These are phyloP conservation scores for Drosophila carrolli DNA, from an alignment of 1,140 invertebrate genomes.

Conservation along the genomic window DNA sequence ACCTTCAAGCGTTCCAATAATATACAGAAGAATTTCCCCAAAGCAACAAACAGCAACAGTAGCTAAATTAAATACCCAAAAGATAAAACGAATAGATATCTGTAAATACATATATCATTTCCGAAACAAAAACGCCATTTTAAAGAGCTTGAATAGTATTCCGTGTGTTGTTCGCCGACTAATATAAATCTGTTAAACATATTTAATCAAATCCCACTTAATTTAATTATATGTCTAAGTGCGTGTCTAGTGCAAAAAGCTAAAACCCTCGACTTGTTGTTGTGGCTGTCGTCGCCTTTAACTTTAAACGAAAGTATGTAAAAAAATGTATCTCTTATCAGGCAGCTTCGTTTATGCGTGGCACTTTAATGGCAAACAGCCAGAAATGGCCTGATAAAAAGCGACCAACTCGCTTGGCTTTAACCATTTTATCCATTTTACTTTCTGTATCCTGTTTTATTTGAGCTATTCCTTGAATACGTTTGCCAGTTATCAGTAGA, in stretches of 20 bases:
- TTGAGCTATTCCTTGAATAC: slow-evolving; percentile 15
- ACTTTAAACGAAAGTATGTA: slow-evolving; percentile 71
- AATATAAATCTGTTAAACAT: slow-evolving; percentile 13
- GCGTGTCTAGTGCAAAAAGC: slow-evolving; percentile 57
- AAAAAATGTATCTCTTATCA: slow-evolving; percentile 81
- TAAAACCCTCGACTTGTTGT: slow-evolving; percentile 41
- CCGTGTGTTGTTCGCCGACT: slow-evolving; percentile 23
- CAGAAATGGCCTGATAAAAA: slow-evolving; percentile 50
- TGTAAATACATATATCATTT: slow-evolving; percentile 15
- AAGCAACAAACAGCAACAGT: slow-evolving; percentile 53
- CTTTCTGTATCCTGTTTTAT: slow-evolving; percentile 30
- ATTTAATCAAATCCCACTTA: slow-evolving; percentile 31
- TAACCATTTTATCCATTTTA: slow-evolving; percentile 32
- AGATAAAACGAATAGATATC: slow-evolving; percentile 12
- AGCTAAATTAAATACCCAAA: slow-evolving; percentile 18
- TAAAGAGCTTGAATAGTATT: slow-evolving; percentile 26
- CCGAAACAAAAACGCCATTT: slow-evolving; percentile 1
- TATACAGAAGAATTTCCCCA: slow-evolving; percentile 45
- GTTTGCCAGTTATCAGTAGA: slow-evolving; percentile 14
- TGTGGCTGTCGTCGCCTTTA: slow-evolving; percentile 42
- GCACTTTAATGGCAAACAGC: slow-evolving; percentile 38
- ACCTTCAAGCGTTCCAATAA: slow-evolving; percentile 58
- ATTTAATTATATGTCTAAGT: slow-evolving; percentile 41
- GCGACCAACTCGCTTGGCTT: slow-evolving; percentile 33
- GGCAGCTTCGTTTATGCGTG: slow-evolving; percentile 66